Conservation (phyloP, 64 coral and sea anemone species). For the Dendrophyllia cribrosa region DNA sequence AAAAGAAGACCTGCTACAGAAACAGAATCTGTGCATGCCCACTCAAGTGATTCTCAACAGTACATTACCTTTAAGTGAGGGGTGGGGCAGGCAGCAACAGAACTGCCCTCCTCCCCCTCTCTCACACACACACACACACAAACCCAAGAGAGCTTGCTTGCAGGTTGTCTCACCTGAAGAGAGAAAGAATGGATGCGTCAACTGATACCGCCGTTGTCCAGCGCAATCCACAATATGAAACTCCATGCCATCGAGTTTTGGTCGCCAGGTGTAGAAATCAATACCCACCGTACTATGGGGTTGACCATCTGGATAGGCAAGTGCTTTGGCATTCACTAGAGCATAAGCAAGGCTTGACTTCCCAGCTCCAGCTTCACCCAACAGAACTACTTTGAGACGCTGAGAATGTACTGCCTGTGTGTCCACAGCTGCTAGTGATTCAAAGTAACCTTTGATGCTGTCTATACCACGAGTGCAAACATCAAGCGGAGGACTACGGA, state of each 20-base stretch:
- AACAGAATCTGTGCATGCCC: too few species aligned
- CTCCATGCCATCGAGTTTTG: constrained; percentile 59
- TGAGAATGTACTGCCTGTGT: constrained; percentile 67
- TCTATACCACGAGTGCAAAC: constrained; percentile 76
- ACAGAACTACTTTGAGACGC: constrained; percentile 82
- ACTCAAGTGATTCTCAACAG: too few species aligned
- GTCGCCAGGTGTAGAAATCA: constrained; percentile 77
- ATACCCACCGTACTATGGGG: constrained; percentile 79
- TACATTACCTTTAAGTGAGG: too few species aligned
- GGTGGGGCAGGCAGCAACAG: too few species aligned
- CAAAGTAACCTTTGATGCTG: constrained; percentile 82
- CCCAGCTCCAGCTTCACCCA: constrained; percentile 92
- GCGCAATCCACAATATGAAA: constrained; percentile 95
- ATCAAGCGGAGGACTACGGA: constrained; percentile 76
- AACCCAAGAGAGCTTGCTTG: too few species aligned
- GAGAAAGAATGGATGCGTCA: constrained; percentile 96
- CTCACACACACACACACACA: too few species aligned
- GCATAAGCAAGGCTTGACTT: constrained; percentile 84
- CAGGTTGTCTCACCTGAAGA: constrained; percentile 73
- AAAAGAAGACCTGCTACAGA: too few species aligned
- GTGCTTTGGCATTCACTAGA: constrained; percentile 56
- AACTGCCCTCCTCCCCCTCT: too few species aligned
- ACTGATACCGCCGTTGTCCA: constrained; percentile 85
- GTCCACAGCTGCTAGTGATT: constrained; percentile 41
- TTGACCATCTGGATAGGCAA: constrained; percentile 55